Conservation (phyloP, 1,140 invertebrate genomes). For the Macrobrachium nipponense region DNA sequence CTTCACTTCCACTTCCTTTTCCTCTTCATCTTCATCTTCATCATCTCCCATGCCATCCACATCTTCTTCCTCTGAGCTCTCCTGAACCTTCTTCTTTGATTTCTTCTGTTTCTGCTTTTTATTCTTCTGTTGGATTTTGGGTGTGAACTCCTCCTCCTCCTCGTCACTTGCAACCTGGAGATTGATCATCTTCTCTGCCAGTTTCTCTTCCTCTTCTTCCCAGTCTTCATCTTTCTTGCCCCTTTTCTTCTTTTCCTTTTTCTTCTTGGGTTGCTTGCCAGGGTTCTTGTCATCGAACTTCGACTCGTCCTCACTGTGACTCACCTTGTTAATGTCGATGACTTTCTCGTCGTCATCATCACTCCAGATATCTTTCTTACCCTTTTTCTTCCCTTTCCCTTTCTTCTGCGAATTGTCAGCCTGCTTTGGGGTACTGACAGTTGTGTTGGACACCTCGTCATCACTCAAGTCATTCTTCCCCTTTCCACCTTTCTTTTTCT, state of each 20-base stretch:
- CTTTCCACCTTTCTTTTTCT: neutral
- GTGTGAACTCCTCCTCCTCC: conserved; percentile 23
- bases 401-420: conserved; percentile 47
- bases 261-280: conserved; percentile 47
- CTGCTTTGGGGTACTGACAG: conserved; percentile 13
- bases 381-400: conserved; percentile 39
- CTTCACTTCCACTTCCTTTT: conserved; percentile 3
- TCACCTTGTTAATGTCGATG: neutral
- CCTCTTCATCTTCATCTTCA: conserved; percentile 39
- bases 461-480: conserved; percentile 27
- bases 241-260: conserved; percentile 61
- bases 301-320: conserved; percentile 23
- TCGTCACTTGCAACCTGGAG: conserved; percentile 34
- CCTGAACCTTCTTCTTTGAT: neutral
- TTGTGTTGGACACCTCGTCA: conserved; percentile 16
- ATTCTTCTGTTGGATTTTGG: conserved; percentile 34
- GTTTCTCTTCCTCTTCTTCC: conserved; percentile 59
- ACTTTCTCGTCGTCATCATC: conserved; percentile 51
- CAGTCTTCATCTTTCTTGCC: conserved; percentile 57
- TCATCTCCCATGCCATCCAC: conserved; percentile 16
- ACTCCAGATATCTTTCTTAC: conserved; percentile 39
- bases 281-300: conserved; percentile 35
- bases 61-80: conserved; percentile 1
- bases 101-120: conserved; percentile 4
- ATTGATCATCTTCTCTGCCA: conserved; percentile 51